Conservation (phyloP, 1,140 invertebrate genomes). For the Agrilus planipennis region DNA sequence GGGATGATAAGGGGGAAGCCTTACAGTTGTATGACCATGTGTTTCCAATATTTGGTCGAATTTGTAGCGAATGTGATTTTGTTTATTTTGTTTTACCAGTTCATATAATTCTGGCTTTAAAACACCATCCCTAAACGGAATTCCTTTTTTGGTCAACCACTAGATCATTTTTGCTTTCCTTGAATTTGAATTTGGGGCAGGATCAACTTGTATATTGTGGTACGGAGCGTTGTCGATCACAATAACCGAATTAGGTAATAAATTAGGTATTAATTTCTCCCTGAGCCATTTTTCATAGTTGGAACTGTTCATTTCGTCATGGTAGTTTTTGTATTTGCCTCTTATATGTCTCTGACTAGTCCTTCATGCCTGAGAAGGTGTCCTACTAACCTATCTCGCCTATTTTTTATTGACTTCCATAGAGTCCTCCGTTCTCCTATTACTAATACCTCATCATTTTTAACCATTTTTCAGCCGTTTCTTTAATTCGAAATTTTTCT, state of each 20-base stretch:
- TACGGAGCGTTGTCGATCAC: neutral
- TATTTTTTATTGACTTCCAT: too few species aligned
- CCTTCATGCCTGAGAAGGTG: too few species aligned
- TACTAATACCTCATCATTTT: too few species aligned
- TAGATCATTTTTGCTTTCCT: neutral
- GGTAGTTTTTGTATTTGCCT: conserved; percentile 18
- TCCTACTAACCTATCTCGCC: too few species aligned
- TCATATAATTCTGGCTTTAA: neutral
- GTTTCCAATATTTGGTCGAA: conserved; percentile 3
- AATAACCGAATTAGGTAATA: conserved; percentile 9
- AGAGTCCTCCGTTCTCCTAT: too few species aligned
- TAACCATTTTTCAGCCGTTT: too few species aligned
- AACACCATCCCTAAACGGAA: neutral
- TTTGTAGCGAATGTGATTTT: too few species aligned
- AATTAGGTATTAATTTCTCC: conserved; percentile 16
- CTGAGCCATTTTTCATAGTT: conserved; percentile 22
- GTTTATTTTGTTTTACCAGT: neutral
- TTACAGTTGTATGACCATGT: conserved; percentile 2
- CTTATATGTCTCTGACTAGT: too few species aligned
- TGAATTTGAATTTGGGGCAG: neutral
- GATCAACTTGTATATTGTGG: neutral
- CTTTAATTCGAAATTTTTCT: too few species aligned
- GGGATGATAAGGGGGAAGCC: conserved; percentile 5
- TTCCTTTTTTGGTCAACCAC: neutral
- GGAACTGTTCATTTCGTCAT: conserved; percentile 19